Percentiles rank a stretch among this genome's conserved stretches.
Evolutionary conservation across 2,888 invertebrate species (phyloP).

Genomic region (Eupithecia vulgata): DNA sequence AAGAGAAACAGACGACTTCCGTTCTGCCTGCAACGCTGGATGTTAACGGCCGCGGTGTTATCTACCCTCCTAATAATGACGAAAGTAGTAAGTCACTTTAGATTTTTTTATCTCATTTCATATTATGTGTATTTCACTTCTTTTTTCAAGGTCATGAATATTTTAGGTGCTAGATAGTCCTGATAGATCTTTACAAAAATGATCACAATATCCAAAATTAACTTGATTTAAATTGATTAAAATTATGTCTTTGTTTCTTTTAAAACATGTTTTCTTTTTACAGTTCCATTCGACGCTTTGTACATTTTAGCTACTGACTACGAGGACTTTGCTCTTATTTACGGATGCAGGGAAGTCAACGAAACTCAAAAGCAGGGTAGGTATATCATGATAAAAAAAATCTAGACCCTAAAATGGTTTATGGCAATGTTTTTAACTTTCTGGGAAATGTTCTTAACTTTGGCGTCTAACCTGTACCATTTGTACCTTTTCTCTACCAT

Average conservation of each 20-base stretch:
- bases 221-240: no score
- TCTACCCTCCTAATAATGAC: conserved; percentile 47
- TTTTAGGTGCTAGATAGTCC: neutral
- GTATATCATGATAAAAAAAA: conserved; percentile 7
- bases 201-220: no score
- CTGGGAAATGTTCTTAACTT: no score
- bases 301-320: conserved; percentile 87
- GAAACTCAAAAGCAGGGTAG: conserved; percentile 66
- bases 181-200: neutral
- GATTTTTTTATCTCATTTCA: no score
- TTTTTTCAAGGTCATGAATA: neutral
- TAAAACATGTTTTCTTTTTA: conserved; percentile 2
- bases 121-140: neutral
- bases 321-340: conserved; percentile 84
- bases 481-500: no score
- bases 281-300: conserved; percentile 67
- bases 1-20: conserved; percentile 53
- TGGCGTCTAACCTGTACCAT: no score
- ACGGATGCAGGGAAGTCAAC: conserved; percentile 80
- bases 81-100: conserved; percentile 49
- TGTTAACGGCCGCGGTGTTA: conserved; percentile 58
- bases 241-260: neutral
- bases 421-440: no score
- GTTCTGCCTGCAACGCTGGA: conserved; percentile 49
- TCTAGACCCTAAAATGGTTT: neutral